phyloP scores from a whole-genome alignment of 2,888 invertebrate genomes.

The Sarcophaga rosellei region DNA sequence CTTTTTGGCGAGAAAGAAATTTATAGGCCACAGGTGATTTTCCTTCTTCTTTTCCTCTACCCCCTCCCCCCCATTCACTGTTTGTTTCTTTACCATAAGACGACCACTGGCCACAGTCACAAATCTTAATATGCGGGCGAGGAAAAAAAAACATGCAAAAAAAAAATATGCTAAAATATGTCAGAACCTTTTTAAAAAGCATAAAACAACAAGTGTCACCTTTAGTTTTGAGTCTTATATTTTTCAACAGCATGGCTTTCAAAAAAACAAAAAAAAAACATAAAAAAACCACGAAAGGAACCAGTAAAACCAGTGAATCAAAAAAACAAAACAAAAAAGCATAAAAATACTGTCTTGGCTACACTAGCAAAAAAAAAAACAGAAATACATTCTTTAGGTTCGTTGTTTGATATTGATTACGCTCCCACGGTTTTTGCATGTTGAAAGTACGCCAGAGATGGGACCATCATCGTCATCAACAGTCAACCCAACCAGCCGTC shows the following conservation, averaged over 20 bases:
- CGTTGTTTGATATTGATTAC: slow-evolving; percentile 63
- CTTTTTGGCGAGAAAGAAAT: slow-evolving; percentile 40
- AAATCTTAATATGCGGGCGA: slow-evolving; percentile 67
- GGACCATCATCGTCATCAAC: background rate
- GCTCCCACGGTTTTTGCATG: slow-evolving; percentile 66
- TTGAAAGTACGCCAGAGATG: slow-evolving; percentile 15
- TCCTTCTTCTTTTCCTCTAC: background rate
- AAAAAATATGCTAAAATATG: slow-evolving; percentile 67
- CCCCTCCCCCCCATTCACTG: background rate
- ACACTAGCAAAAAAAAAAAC: background rate
- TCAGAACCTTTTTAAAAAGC: slow-evolving; percentile 68
- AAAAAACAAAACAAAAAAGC: slow-evolving; percentile 13
- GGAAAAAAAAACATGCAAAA: background rate
- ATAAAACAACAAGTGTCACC: slow-evolving; percentile 69
- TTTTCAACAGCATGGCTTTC: background rate
- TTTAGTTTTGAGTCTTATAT: slow-evolving; percentile 44
- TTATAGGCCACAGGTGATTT: slow-evolving; percentile 69
- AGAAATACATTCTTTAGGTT: slow-evolving; percentile 48
- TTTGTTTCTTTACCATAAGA: background rate
- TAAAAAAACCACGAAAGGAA: slow-evolving; percentile 38
- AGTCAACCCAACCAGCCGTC: background rate
- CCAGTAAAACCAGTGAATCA: slow-evolving; percentile 66
- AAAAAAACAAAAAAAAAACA: slow-evolving; percentile 31
- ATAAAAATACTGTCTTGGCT: too few relatives aligned
- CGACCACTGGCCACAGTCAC: background rate